These are phyloP conservation scores for Epinephelus fuscoguttatus DNA, from an alignment of 2,113 vertebrate genomes.

Conservation along the genomic window DNA sequence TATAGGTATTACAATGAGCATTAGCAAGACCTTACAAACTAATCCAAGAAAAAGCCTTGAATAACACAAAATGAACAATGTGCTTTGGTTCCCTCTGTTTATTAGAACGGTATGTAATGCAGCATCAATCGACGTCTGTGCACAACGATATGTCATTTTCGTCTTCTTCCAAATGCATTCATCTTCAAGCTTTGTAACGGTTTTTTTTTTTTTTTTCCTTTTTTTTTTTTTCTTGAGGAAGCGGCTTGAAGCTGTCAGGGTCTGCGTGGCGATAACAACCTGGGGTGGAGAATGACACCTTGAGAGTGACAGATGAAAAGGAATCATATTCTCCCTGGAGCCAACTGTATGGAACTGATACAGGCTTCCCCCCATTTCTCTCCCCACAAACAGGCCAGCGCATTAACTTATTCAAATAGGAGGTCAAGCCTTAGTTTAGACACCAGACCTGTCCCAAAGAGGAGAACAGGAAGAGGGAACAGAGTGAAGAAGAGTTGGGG, in stretches of 20 bases:
- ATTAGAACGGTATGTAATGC: slow-evolving; percentile 67
- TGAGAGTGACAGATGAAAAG: slow-evolving; percentile 91
- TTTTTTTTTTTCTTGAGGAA: slow-evolving; percentile 71
- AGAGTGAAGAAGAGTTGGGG: slow-evolving; percentile 36
- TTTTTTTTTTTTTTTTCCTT: slow-evolving; percentile 25
- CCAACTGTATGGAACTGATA: slow-evolving; percentile 92
- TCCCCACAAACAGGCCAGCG: slow-evolving; percentile 84
- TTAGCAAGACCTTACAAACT: slow-evolving; percentile 69
- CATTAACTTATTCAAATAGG: slow-evolving; percentile 95
- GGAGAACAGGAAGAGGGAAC: slow-evolving; percentile 74
- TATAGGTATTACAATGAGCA: slow-evolving; percentile 57
- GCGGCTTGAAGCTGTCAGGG: slow-evolving; percentile 90
- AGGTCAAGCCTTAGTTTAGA: slow-evolving; percentile 88
- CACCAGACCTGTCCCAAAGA: slow-evolving; percentile 86
- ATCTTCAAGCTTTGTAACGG: slow-evolving; percentile 67
- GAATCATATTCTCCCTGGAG: slow-evolving; percentile 88
- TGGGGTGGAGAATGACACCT: slow-evolving; percentile 91
- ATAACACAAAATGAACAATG: slow-evolving; percentile 63
- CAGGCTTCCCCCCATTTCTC: slow-evolving; percentile 82
- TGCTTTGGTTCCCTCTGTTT: slow-evolving; percentile 70
- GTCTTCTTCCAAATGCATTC: slow-evolving; percentile 70
- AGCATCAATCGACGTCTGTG: slow-evolving; percentile 73
- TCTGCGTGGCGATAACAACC: slow-evolving; percentile 88
- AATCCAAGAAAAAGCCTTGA: slow-evolving; percentile 75
- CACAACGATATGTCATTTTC: slow-evolving; percentile 76